Base-by-base conservation (phyloP, 2,797 vertebrate genomes). In the Hoplostethus atlanticus region DNA sequence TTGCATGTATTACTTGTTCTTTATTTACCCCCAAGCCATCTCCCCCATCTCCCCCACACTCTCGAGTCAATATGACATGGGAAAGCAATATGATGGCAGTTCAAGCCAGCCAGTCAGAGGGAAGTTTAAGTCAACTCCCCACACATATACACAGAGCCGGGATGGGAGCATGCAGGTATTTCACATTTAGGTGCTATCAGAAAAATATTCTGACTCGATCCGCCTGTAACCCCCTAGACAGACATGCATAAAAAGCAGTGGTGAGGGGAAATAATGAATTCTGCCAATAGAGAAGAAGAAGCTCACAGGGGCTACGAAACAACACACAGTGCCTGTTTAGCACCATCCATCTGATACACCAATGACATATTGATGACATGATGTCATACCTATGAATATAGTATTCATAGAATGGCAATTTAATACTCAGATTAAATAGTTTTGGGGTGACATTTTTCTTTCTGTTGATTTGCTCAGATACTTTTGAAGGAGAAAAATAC, bases 41-140 rank as follows among this genome's bases (percentile, higher is more conserved):
- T 46, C 0, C 8, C 28, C 30, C 17, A 15, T 54, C 44, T 46
- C 0, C 8, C 28, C 30, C 17, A 15, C 53, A 56, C 55, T 55
- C 12, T 2, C 25, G 38, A 70, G 70, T 70, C 63, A 56, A 10
- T 28, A 25, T 40, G 42, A 73, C 67, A 73, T 1, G 5, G 21
- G 16, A 52, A 79, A 76, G 31, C 72, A 62, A 64, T 75, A 64
- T 76, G 76, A 64, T 50, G 30, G 46, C 57, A 38, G 51, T 73
- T 73, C 30, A 55, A 79, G 77, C 3, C 16, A 64, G 48, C 64
- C 44, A 54, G 16, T 70, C 9, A 15, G 64, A 69, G 63, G 9
- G 7, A 56, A 21, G 3, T 31, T 10, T 5, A 40, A 34, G 51
- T 66, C 60, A 70, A 38, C 38, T 69, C 38, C 30, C 63, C 12